phyloP scores from a whole-genome alignment of 2,797 vertebrate genomes.

The Halcyon smyrnensis region DNA sequence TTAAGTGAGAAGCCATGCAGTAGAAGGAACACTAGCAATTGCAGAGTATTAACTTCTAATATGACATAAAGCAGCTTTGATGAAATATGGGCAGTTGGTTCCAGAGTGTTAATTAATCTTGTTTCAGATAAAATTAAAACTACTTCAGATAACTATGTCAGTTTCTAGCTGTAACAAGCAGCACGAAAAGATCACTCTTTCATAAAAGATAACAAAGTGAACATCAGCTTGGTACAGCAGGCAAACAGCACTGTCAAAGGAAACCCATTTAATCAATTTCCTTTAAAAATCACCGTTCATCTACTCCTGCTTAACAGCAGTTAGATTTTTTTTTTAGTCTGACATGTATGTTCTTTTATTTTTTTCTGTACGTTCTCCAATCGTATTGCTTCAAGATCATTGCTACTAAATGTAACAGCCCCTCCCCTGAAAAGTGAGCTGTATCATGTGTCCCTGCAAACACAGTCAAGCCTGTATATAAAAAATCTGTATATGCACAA shows the following conservation, averaged over 20 bases:
- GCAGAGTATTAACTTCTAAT: constrained; percentile 14
- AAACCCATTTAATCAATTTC: neutral
- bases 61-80: neutral
- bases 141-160: neutral
- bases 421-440: neutral
- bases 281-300: neutral
- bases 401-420: neutral
- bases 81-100: neutral
- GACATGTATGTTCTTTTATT: neutral
- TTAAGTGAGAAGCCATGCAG: constrained; percentile 35
- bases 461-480: neutral
- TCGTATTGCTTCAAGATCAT: neutral
- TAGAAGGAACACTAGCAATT: constrained; percentile 7
- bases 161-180: neutral
- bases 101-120: neutral
- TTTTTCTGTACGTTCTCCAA: neutral
- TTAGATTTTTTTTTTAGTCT: neutral
- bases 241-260: neutral
- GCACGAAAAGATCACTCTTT: neutral
- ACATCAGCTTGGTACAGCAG: neutral
- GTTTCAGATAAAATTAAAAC: constrained; percentile 16
- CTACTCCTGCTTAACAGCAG: neutral
- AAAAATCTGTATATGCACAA: neutral
- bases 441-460: neutral
- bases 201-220: neutral